phyloP scores from a whole-genome alignment of 2,113 vertebrate genomes.

The Catharus fuscescens region DNA sequence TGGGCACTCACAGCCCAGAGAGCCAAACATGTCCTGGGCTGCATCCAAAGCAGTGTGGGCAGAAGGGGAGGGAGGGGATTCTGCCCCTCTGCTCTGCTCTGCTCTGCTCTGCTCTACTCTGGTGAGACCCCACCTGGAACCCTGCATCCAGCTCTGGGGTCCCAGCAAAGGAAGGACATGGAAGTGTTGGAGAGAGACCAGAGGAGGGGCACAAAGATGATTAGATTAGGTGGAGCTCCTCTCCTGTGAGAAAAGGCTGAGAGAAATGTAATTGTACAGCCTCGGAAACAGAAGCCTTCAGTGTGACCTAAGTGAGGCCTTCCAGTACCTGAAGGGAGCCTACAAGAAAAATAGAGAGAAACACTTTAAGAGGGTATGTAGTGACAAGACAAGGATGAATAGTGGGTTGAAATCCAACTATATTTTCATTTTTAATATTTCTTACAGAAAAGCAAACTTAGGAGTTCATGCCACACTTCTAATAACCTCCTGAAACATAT shows the following conservation, averaged over 20 bases:
- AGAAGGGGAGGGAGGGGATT: not conserved
- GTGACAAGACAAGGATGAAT: not conserved
- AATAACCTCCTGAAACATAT: not conserved
- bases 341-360: not conserved
- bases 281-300: not conserved
- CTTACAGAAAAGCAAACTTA: not conserved
- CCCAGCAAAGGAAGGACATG: too few species aligned
- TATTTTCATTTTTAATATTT: not conserved
- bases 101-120: not conserved
- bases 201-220: not conserved
- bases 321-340: not conserved
- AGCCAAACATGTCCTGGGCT: not conserved
- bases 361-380: not conserved
- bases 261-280: not conserved
- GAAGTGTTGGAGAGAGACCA: accelerated
- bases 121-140: not conserved
- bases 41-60: accelerated
- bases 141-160: accelerated
- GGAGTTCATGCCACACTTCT: not conserved
- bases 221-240: not conserved
- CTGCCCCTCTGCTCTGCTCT: not conserved
- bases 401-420: not conserved
- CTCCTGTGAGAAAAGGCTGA: not conserved
- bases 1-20: too few species aligned
- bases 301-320: not conserved